A percentile compares a stretch with the other conserved stretches of the same genome.
These are phyloP conservation scores for Aleiodes alternator DNA, from an alignment of 2,888 invertebrate genomes.

Conservation along the genomic window DNA sequence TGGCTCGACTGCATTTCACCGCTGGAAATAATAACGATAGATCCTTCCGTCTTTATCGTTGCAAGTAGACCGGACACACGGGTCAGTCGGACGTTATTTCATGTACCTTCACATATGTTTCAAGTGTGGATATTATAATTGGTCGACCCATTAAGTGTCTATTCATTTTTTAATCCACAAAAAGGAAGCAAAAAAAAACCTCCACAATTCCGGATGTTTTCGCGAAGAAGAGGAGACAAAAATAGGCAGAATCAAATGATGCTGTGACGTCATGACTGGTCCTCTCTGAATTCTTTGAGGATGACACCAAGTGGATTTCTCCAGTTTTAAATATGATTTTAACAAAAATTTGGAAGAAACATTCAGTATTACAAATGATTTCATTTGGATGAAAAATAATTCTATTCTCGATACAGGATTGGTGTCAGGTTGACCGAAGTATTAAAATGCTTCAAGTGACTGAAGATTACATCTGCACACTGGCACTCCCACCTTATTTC, in stretches of 20 bases:
- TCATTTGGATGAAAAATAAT: background rate
- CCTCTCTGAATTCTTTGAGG: background rate
- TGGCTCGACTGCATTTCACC: conserved; percentile 44
- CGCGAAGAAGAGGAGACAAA: too few species aligned
- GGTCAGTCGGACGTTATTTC: conserved; percentile 36
- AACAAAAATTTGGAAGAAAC: too few species aligned
- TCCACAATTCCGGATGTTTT: too few species aligned
- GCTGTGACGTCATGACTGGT: too few species aligned
- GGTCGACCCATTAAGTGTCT: background rate
- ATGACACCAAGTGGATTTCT: background rate
- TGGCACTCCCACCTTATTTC: conserved; percentile 19
- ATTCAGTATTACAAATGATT: background rate
- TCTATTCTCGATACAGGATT: conserved; percentile 15
- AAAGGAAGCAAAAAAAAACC: too few species aligned
- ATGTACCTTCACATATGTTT: background rate
- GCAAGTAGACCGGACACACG: conserved; percentile 54
- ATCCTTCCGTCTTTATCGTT: conserved; percentile 38
- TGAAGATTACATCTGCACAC: conserved; percentile 4
- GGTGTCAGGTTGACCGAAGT: background rate
- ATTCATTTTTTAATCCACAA: too few species aligned
- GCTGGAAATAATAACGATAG: conserved; percentile 42
- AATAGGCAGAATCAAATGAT: too few species aligned
- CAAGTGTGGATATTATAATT: background rate
- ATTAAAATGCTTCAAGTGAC: conserved; percentile 7
- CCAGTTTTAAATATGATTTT: too few species aligned